These are phyloP conservation scores for Centruroides sculpturatus DNA, from an alignment of 1,140 invertebrate species.

Conservation along the genomic window DNA sequence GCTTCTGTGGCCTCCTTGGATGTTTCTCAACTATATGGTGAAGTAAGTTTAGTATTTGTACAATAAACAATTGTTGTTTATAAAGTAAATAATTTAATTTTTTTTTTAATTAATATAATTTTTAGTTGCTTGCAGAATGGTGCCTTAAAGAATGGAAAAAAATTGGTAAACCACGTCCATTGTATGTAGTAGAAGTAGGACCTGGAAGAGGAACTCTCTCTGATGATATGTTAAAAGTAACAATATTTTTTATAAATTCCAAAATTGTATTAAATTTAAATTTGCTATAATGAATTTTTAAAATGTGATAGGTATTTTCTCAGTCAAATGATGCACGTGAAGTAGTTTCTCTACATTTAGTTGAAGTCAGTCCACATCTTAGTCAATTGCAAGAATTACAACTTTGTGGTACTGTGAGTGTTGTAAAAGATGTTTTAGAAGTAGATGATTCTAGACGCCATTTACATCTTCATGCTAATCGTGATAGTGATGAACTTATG, in stretches of 20 bases:
- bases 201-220: slow-evolving; percentile 82
- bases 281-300: background rate
- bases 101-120: slow-evolving; percentile 35
- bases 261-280: background rate
- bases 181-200: slow-evolving; percentile 86
- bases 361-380: slow-evolving; percentile 75
- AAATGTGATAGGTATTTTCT: slow-evolving; percentile 9
- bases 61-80: background rate
- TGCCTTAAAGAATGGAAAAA: slow-evolving; percentile 63
- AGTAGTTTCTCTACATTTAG: slow-evolving; percentile 59
- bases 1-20: slow-evolving; percentile 95
- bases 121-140: slow-evolving; percentile 55
- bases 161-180: slow-evolving; percentile 38
- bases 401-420: slow-evolving; percentile 44
- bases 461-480: slow-evolving; percentile 9
- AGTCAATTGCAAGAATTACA: slow-evolving; percentile 58
- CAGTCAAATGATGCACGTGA: slow-evolving; percentile 21
- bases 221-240: slow-evolving; percentile 58
- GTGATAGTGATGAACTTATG: slow-evolving; percentile 10
- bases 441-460: slow-evolving; percentile 11
- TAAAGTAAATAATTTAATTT: background rate
- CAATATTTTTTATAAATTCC: background rate
- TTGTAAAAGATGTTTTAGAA: slow-evolving; percentile 16
- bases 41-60: slow-evolving; percentile 38
- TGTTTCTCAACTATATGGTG: slow-evolving; percentile 90